Evolutionary conservation across 2,888 invertebrate genomes (phyloP).

Genomic region (Orthonychiurus folsomi): DNA sequence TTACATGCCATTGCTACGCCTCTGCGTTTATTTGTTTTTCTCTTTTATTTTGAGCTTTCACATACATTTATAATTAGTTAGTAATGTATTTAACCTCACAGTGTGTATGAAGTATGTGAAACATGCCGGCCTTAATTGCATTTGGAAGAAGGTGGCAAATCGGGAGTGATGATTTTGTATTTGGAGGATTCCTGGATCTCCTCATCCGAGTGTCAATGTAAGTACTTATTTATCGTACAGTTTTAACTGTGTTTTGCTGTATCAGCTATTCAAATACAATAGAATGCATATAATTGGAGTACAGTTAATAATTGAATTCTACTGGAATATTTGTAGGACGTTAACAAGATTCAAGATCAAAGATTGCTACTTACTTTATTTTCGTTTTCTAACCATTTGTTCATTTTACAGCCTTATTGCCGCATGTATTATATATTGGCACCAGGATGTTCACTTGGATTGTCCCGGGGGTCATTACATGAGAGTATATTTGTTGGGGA

Average conservation of each 20-base stretch:
- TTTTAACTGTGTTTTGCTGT: too few relatives aligned
- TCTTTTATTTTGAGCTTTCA: too few relatives aligned
- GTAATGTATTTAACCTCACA: too few relatives aligned
- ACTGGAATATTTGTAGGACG: too few relatives aligned
- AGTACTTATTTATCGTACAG: constrained; percentile 22
- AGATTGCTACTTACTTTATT: too few relatives aligned
- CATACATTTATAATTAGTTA: too few relatives aligned
- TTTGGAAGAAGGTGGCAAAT: constrained; percentile 50
- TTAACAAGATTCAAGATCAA: too few relatives aligned
- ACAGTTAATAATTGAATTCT: not conserved
- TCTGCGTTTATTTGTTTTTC: too few relatives aligned
- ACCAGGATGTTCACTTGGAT: constrained; percentile 44
- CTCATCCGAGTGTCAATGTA: constrained; percentile 47
- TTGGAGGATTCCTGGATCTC: constrained; percentile 47
- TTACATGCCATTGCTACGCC: too few relatives aligned
- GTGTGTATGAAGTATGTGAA: too few relatives aligned
- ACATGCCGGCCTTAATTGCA: constrained; percentile 49
- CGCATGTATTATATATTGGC: constrained; percentile 37
- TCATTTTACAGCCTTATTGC: constrained; percentile 32
- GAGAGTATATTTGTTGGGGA: constrained; percentile 61
- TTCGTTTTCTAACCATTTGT: constrained; percentile 8
- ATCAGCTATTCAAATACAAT: too few relatives aligned
- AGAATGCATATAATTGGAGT: not conserved
- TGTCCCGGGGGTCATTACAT: constrained; percentile 66
- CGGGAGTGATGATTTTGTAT: constrained; percentile 51